phyloP scores from a whole-genome alignment of 1,140 invertebrate species.

The Odontomachus brunneus region DNA sequence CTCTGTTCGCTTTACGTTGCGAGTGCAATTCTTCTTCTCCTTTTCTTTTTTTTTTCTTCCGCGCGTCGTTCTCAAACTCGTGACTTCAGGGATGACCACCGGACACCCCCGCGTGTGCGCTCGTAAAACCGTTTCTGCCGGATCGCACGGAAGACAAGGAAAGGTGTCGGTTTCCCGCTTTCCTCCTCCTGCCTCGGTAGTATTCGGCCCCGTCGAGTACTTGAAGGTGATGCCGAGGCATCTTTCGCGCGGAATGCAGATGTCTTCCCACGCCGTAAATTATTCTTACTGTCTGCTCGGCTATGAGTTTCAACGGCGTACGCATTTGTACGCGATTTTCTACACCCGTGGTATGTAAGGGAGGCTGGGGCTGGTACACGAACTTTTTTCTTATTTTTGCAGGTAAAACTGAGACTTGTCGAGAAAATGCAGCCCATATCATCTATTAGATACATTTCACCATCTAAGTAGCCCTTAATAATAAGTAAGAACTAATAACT shows the following conservation, averaged over 20 bases:
- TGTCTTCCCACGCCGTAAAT: constrained; percentile 59
- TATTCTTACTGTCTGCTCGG: constrained; percentile 70
- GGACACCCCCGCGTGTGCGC: not conserved
- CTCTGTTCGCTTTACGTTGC: constrained; percentile 46
- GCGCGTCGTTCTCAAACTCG: constrained; percentile 29
- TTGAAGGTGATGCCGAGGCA: not conserved
- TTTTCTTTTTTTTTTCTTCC: not conserved
- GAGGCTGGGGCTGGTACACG: too few relatives aligned
- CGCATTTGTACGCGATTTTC: constrained; percentile 66
- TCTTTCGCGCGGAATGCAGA: constrained; percentile 39
- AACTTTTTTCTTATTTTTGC: too few relatives aligned
- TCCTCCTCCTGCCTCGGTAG: not conserved
- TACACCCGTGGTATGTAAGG: not conserved
- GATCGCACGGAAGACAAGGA: not conserved
- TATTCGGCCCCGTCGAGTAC: not conserved
- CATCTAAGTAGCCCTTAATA: too few relatives aligned
- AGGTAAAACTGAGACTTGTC: too few relatives aligned
- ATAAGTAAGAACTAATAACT: too few relatives aligned
- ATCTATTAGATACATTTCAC: too few relatives aligned
- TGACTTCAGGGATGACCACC: not conserved
- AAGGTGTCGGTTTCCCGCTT: constrained; percentile 20
- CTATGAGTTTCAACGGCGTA: constrained; percentile 69
- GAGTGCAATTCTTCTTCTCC: constrained; percentile 32
- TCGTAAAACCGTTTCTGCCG: constrained; percentile 27
- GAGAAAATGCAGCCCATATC: too few relatives aligned